phyloP scores from a whole-genome alignment of 2,888 invertebrate genomes.

The Acleris emargana region DNA sequence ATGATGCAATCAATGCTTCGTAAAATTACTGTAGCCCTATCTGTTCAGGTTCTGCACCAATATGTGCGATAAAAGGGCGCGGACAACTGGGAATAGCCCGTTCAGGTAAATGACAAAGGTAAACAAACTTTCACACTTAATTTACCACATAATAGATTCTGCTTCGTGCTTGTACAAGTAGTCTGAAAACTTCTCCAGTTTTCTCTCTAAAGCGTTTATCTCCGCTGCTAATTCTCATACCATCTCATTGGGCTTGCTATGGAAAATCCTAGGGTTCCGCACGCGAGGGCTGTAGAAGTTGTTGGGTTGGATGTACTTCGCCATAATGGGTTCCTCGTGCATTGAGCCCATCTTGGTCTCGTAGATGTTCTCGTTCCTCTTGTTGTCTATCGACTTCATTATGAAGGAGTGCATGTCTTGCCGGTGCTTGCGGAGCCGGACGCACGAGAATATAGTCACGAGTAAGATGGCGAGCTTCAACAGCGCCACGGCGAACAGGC shows the following conservation, averaged over 20 bases:
- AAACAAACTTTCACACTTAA: not conserved
- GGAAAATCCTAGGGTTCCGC: conserved; percentile 74
- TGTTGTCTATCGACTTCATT: conserved; percentile 67
- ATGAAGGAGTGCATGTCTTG: conserved; percentile 73
- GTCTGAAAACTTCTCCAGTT: conserved; percentile 78
- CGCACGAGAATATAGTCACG: conserved; percentile 88
- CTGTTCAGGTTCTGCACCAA: too few species aligned
- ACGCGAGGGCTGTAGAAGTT: conserved; percentile 78
- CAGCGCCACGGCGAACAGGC: conserved; percentile 86
- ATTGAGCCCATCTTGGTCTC: conserved; percentile 61
- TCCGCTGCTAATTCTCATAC: conserved; percentile 83
- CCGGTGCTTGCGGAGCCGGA: conserved; percentile 82
- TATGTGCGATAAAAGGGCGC: too few species aligned
- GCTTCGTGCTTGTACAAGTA: conserved; percentile 81
- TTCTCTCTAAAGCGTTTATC: conserved; percentile 81
- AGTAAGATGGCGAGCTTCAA: conserved; percentile 89
- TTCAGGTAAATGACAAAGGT: not conserved
- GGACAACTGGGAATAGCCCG: too few species aligned
- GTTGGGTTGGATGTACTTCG: conserved; percentile 77
- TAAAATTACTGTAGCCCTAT: too few species aligned
- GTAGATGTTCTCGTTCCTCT: conserved; percentile 71
- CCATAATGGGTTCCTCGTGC: conserved; percentile 71
- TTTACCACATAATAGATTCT: conserved; percentile 85
- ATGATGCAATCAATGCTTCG: not conserved
- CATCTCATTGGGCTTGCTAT: conserved; percentile 76